Base-by-base conservation (phyloP, 2,888 invertebrate species). In the Patella depressa region DNA sequence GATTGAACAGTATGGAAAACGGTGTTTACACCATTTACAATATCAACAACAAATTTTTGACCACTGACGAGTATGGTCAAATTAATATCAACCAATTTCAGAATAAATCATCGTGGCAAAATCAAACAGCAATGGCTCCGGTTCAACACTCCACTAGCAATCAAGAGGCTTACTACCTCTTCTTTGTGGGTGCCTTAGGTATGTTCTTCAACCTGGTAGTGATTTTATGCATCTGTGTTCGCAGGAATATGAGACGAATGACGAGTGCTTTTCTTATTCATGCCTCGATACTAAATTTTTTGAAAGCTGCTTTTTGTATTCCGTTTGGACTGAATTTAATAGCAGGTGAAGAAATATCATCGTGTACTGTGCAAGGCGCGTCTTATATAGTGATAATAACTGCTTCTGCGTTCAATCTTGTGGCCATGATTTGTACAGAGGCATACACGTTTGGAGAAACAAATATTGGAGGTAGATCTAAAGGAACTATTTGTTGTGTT, bases 401-500 rank as follows among this genome's bases (percentile, higher is more conserved):
- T 5, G 89, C 90, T n/a, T 90, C 89, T 17, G 88, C 90, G 53
- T 91, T 91, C 84, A 91, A 91, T 82, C 88, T 91, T 84, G 88
- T 91, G 15, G 91, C 91, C n/a, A 91, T 91, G 89, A 88, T 91
- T 24, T 91, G 91, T 77, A 89, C 91, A 7, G 91, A 91, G 82
- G 91, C 91, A 12, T 90, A 90, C 82, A 88, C 90, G 4, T 91
- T 91, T 80, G 89, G 90, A 29, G 90, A 91, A 76, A 85, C 87
- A 70, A 89, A 90, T 74, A 84, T 88, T 24, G 88, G 89, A 11
- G 87, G 88, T 1, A 87, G 89, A 77, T 85, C 88, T 0, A 84
- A 84, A 54, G 91, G 91, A 53, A 90, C 89, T 29, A 73, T 90
- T 34, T 90, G 89, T 81, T 91, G 91, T 84, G 87, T 91, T 9